Conservation (phyloP, 2,888 invertebrate genomes). For the Ligdia adustata region DNA sequence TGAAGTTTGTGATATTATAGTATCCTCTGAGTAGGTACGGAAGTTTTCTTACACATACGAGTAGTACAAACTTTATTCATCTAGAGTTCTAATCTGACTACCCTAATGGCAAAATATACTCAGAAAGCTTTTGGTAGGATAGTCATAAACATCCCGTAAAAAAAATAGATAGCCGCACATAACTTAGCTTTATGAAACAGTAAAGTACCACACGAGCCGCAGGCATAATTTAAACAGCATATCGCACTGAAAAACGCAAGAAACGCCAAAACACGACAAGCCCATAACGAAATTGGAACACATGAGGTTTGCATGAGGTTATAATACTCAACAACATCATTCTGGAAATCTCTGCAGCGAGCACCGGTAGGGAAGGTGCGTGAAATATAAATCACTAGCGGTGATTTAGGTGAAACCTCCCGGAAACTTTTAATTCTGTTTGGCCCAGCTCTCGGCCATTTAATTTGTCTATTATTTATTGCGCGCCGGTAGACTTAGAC, state of each 20-base stretch:
- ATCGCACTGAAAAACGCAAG: slow-evolving; percentile 18
- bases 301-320: slow-evolving; percentile 30
- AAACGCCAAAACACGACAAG: slow-evolving; percentile 21
- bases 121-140: neutral
- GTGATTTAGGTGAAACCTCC: slow-evolving; percentile 73
- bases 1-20: neutral
- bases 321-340: slow-evolving; percentile 39
- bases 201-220: slow-evolving; percentile 10
- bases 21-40: too few species aligned
- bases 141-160: neutral
- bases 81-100: too few species aligned
- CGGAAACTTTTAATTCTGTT: slow-evolving; percentile 78
- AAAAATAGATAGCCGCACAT: slow-evolving; percentile 12
- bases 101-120: neutral
- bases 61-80: too few species aligned
- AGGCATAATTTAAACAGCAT: slow-evolving; percentile 17
- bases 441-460: slow-evolving; percentile 60
- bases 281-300: slow-evolving; percentile 16
- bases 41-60: too few species aligned
- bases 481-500: slow-evolving; percentile 60
- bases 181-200: slow-evolving; percentile 18
- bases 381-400: slow-evolving; percentile 75
- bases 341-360: slow-evolving; percentile 33
- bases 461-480: slow-evolving; percentile 77
- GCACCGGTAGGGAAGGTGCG: slow-evolving; percentile 57